These are phyloP conservation scores for Glossophaga mutica DNA, from an alignment of 2,797 vertebrate genomes.

Conservation along the genomic window DNA sequence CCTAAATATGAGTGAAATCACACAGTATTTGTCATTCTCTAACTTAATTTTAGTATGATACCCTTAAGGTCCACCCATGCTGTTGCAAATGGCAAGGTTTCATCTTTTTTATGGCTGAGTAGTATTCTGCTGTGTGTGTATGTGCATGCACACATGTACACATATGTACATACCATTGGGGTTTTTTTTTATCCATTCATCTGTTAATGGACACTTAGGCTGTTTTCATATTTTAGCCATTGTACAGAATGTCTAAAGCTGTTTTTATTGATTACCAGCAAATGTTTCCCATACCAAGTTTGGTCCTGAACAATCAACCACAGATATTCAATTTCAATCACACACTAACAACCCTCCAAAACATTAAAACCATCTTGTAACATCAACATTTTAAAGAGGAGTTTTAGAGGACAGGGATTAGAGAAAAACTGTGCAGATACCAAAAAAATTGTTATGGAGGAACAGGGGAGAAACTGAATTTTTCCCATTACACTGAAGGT, in stretches of 20 bases:
- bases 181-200: not conserved
- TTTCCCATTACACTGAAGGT: not conserved
- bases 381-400: not conserved
- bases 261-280: constrained; percentile 5
- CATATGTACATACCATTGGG: not conserved
- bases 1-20: not conserved
- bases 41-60: not conserved
- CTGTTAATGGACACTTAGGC: not conserved
- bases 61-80: not conserved
- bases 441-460: not conserved
- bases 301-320: not conserved
- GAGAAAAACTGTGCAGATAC: not conserved
- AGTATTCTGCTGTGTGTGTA: not conserved
- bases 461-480: not conserved
- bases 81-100: not conserved
- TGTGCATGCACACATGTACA: accelerated
- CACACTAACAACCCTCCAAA: not conserved
- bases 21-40: not conserved
- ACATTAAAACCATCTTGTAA: not conserved
- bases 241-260: not conserved
- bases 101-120: not conserved
- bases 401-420: not conserved
- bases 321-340: not conserved
- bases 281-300: constrained; percentile 22
- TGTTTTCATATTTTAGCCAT: not conserved